A percentile compares a stretch with the other conserved stretches of the same genome.
Conservation (phyloP, 35 echinoderm and acorn worm genomes). For the Apostichopus californicus region DNA sequence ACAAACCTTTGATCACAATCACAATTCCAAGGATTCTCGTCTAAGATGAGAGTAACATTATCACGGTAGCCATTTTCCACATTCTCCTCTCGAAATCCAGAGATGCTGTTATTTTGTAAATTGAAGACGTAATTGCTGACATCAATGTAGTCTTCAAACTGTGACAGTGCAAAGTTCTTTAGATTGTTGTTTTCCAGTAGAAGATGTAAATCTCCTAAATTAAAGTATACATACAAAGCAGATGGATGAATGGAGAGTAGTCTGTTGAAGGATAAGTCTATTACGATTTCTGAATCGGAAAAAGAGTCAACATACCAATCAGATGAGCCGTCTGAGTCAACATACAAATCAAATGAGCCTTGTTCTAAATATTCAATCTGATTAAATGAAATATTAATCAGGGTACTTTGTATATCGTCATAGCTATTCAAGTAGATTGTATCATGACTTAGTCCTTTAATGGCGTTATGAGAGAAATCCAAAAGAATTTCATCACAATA, state of each 20-base stretch:
- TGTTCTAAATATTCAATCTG: too few relatives aligned
- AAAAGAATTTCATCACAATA: too few relatives aligned
- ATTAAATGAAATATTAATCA: too few relatives aligned
- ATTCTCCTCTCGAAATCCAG: not conserved
- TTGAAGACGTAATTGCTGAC: not conserved
- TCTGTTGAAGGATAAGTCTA: conserved; percentile 15
- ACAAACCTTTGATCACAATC: not conserved
- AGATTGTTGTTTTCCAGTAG: not conserved
- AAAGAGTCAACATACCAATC: not conserved
- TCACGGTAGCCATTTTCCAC: not conserved
- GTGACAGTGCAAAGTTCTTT: not conserved
- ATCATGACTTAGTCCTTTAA: too few relatives aligned
- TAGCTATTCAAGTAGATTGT: too few relatives aligned
- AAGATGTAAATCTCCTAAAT: not conserved
- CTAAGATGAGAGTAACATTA: not conserved
- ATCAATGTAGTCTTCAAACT: not conserved
- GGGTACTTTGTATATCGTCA: too few relatives aligned
- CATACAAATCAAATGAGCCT: not conserved
- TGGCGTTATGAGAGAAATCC: too few relatives aligned
- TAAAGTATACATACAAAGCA: not conserved
- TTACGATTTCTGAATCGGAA: not conserved
- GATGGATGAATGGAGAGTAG: not conserved
- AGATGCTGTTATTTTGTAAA: not conserved
- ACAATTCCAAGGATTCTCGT: conserved; percentile 2
- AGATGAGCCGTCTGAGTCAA: not conserved